These are phyloP conservation scores for Barbus barbus DNA, from an alignment of 2,113 vertebrate genomes.

Conservation along the genomic window DNA sequence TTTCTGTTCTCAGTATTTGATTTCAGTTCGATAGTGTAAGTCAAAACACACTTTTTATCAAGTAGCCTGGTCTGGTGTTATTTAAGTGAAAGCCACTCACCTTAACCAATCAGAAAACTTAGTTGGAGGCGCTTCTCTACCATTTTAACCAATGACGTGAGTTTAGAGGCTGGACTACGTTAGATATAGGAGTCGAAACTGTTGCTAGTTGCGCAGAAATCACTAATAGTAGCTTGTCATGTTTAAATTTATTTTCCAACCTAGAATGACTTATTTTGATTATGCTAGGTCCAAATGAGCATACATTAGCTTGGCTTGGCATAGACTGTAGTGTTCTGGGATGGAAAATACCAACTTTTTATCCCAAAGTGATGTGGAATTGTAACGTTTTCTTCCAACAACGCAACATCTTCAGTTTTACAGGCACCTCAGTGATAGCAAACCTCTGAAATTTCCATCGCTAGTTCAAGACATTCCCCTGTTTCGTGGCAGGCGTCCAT, in stretches of 20 bases:
- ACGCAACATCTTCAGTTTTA: background rate
- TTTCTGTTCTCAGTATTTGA: background rate
- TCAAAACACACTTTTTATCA: background rate
- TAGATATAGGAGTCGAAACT: background rate
- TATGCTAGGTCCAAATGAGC: background rate
- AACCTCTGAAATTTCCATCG: conserved; percentile 79
- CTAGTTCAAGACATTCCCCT: conserved; percentile 75
- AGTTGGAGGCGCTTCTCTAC: background rate
- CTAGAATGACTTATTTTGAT: background rate
- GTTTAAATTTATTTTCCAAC: background rate
- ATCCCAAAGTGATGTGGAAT: background rate
- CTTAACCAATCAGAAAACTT: background rate
- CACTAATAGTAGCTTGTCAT: background rate
- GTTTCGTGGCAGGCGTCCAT: conserved; percentile 70
- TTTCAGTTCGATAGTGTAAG: background rate
- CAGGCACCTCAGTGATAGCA: conserved; percentile 69
- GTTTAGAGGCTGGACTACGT: background rate
- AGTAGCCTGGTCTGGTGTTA: background rate
- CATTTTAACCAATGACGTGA: background rate
- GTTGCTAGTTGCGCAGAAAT: background rate
- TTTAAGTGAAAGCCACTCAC: background rate
- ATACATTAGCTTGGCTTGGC: background rate
- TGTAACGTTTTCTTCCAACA: background rate
- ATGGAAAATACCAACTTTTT: background rate
- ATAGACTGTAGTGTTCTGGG: background rate